Evolutionary conservation across 2,797 vertebrate species (phyloP), one percentile per base, ranked within the genome.

Genomic region (Hipposideros larvatus): DNA sequence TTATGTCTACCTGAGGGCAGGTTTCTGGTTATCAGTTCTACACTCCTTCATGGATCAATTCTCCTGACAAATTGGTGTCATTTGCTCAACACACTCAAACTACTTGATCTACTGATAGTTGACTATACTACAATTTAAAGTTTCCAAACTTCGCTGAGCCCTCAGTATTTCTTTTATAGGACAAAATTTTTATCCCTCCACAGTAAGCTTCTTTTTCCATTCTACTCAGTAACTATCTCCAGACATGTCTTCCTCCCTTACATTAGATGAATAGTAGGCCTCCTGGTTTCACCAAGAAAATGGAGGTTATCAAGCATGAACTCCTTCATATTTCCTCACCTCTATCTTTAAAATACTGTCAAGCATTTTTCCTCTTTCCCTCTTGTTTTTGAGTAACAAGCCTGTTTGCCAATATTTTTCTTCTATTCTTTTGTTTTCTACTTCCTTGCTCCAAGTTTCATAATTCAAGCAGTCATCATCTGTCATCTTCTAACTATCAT

Each of bases 91-190:
- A 86, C 22, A 77, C 7, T 66, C 48, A 91, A 26, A 21, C 31
- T 92, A 46, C 22, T 1, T 65, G 15, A 14, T 95, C 37, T 97
- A 14, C 43, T 48, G 5, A 88, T 82, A 78, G 22, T 77, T 91
- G 61, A 10, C 43, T 80, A 5, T 71, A 75, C 16, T 78, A n/a
- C 24, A 88, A 26, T 88, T 71, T 31, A 87, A 86, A 24, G 37
- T 88, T 46, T 96, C 13, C 31, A 85, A 87, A 73, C 43, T 37
- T 91, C 51, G 8, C 11, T 73, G 34, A 55, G 24, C 37, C 48
- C 57, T 97, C 71, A 66, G 16, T 11, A 78, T 87, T 93, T 97
- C 53, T 83, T 91, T 91, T 63, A 48, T 48, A 84, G 79, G 19
- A 74, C 51, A 51, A 92, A 5, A 53, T 10, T 84, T 88, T 82